Base-by-base conservation (phyloP, 2,113 vertebrate genomes). In the Vulpes vulpes region DNA sequence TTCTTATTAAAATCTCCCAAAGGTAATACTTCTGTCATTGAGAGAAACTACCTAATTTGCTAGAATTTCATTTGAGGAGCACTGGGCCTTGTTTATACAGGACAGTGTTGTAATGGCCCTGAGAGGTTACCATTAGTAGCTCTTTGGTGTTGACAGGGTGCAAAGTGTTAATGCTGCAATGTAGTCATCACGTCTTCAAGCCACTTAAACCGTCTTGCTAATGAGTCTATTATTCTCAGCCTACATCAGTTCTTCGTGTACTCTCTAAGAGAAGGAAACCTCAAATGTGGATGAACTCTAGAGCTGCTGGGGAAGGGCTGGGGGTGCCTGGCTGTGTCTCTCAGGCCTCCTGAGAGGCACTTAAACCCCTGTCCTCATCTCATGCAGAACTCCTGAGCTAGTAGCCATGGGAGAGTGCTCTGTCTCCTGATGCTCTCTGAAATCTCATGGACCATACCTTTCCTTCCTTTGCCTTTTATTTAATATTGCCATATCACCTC, bases 91-190 rank as follows among this genome's bases (percentile, higher is more conserved):
- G 85, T 62, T 55, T n/a, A 64, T 11, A 11, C 11, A 43, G 65
- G 32, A 43, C 51, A 20, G 1, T 14, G 76, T 17, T 11, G 5
- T 51, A 51, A 65, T 5, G 14, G 65, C 67, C 73, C 79, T 49
- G 59, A 95, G 89, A 95, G 43, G 60, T 35, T 25, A 64, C 57
- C 53, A 17, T 69, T 53, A 14, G 51, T n/a, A 71, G 51, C 86
- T 30, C 59, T 65, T 69, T 12, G 67, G 86, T 53, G 64, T 83
- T 83, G 95, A 93, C 82, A 91, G 32, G 60, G 81, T 92, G 30
- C 74, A 69, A 93, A 82, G 82, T 57, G 64, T 81, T 76, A 22
- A 62, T 32, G 43, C 25, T n/a, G 4, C 25, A 3, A 2, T 20
- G 2, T 19, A 84, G 87, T 87, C 74, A 15, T 57, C 57, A 35